Conservation (phyloP, 2,113 vertebrate species). For the western clawed frog (Xenopus tropicalis) region UCB_Xtro_10.0 CM004445.2:36875001-36875500, state of each 20-base stretch:
- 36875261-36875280: background rate
- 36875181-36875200: background rate
- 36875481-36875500: no score
- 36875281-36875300: background rate
- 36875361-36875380: background rate
- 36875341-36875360: background rate
- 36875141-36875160: background rate
- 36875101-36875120: background rate
- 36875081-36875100: background rate
- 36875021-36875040: background rate
- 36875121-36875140: background rate
- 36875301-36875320: background rate
- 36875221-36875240: background rate
- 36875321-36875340: background rate
- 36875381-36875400: background rate
- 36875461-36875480: no score
- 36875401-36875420: constrained; percentile 3
- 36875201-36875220: background rate
- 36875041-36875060: background rate
- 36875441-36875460: no score
- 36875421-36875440: background rate
- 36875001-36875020: background rate
- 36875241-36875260: background rate
- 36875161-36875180: background rate
- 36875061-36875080: background rate